Base-by-base conservation (phyloP, 2,888 invertebrate genomes). In the Drosophila mulleri region DNA sequence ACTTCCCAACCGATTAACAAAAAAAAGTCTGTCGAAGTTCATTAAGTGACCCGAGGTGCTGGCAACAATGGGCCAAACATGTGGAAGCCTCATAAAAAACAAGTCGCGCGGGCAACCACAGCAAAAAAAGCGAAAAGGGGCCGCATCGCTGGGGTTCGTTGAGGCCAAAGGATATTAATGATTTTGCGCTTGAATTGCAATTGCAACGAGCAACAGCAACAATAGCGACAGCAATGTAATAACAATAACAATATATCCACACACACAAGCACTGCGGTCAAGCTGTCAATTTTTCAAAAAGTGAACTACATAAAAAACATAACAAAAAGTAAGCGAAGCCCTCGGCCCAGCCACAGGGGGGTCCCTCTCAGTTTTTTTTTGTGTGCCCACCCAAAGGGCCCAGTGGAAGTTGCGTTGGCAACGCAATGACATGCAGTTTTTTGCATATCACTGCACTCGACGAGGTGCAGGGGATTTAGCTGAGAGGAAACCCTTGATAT, bases 161-260 rank as follows among this genome's bases (percentile, higher is more conserved):
- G 68, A 68, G 75, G 68, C 75, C 71, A 83, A 81, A 84, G 91
- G 87, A 90, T 88, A 90, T 91, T 91, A 91, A 91, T 91, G 91
- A 91, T 91, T 91, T 91, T 89, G 88, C 90, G 91, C 91, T 89
- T 90, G 84, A 91, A 87, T 89, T 89, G 88, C 86, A 90, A 90
- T 88, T 89, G 87, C 86, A 84, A 70, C 69, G 26, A 29, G 29
- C 29, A 29, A 29, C 29, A 29, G 29, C 56, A 68, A 39, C 44
- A 44, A 45, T 26, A 64, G 53, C 64, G 58, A 72, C 53, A 61
- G 64, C 80, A 75, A 79, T 79, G 77, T 72, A 74, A 82, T 82
- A 82, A 84, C 80, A 88, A 87, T 85, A 89, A 85, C 88, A 89
- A 78, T 82, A 83, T 83, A 83, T 77, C 72, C 78, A 77, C 76